A percentile compares a stretch with the other conserved stretches of the same genome.
phyloP scores from a whole-genome alignment of 2,797 vertebrate genomes.

The Karalla daura region DNA sequence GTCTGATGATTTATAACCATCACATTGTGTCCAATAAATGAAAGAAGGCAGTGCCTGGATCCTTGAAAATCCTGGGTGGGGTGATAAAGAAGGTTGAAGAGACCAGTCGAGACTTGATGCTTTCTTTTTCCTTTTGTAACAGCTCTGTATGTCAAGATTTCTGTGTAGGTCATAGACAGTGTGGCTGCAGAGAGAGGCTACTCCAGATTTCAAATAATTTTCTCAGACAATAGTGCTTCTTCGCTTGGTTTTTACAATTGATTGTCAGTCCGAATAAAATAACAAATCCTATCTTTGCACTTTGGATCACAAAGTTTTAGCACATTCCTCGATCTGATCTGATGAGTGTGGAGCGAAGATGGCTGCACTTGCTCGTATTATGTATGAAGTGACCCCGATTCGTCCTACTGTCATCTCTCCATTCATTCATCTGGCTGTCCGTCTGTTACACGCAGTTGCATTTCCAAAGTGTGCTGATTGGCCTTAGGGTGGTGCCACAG shows the following conservation, averaged over 20 bases:
- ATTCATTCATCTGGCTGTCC: constrained; percentile 50
- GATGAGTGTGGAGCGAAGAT: neutral
- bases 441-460: constrained; percentile 43
- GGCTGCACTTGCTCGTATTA: neutral
- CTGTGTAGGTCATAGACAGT: neutral
- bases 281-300: too few relatives aligned
- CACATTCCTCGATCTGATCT: neutral
- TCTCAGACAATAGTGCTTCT: neutral
- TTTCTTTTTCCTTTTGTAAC: constrained; percentile 13
- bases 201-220: neutral
- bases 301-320: neutral
- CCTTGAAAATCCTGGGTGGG: constrained; percentile 7
- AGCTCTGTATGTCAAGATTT: neutral
- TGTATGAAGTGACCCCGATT: constrained; percentile 31
- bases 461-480: constrained; percentile 43
- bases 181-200: neutral
- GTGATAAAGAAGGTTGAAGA: constrained; percentile 20
- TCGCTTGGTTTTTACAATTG: neutral
- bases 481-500: constrained; percentile 39
- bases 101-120: neutral
- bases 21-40: constrained; percentile 8
- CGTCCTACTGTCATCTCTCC: constrained; percentile 14
- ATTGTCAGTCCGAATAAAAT: too few relatives aligned
- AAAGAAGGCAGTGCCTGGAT: constrained; percentile 7
- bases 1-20: neutral